These are phyloP conservation scores for Coilia nasus DNA, from an alignment of 2,797 vertebrate species.

Conservation along the genomic window DNA sequence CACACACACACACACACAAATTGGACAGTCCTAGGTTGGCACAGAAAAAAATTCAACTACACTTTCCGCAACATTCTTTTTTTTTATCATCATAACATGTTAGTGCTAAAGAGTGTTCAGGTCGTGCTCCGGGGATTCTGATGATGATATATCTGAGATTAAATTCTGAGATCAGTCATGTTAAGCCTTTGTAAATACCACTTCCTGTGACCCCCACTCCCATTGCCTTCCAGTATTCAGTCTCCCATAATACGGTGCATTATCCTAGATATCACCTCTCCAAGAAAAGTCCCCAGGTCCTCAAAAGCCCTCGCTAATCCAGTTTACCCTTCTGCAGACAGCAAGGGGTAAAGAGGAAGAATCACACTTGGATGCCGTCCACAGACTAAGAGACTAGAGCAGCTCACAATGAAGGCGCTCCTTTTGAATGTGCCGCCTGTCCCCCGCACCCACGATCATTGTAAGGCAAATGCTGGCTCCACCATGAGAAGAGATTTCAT, in stretches of 20 bases:
- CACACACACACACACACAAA: too few species aligned
- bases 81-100: too few species aligned
- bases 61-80: too few species aligned
- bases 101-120: neutral
- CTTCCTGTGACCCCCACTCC: constrained; percentile 5
- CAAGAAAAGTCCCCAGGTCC: constrained; percentile 69
- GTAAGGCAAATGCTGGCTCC: constrained; percentile 79
- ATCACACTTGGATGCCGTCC: constrained; percentile 73
- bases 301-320: constrained; percentile 74
- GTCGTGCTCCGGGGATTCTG: neutral
- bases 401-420: constrained; percentile 71
- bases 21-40: too few species aligned
- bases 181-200: constrained; percentile 11
- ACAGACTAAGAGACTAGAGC: constrained; percentile 69
- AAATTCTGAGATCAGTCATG: constrained; percentile 8
- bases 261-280: constrained; percentile 68
- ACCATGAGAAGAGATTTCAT: constrained; percentile 78
- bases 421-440: constrained; percentile 77
- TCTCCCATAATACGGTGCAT: constrained; percentile 46
- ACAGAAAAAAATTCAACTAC: too few species aligned
- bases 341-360: constrained; percentile 46
- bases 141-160: neutral
- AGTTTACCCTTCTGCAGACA: constrained; percentile 70
- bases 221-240: neutral
- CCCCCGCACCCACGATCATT: constrained; percentile 81